Base-by-base conservation (phyloP, 1,140 invertebrate genomes). In the Aphidius ervi region DNA sequence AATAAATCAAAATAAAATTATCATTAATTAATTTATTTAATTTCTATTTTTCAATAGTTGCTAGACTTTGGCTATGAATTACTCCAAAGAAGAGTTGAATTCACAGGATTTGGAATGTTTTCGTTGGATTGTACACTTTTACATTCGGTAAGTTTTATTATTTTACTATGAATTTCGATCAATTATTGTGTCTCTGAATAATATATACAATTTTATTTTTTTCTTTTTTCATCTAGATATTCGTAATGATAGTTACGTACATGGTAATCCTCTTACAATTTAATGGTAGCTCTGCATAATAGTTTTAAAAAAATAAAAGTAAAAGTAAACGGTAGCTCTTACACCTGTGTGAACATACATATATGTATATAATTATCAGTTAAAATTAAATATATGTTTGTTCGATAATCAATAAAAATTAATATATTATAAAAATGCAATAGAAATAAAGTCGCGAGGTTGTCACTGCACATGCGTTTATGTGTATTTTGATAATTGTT, bases 221-320 rank as follows among this genome's bases (percentile, higher is more conserved):
- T 52, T 31, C 4, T 7, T 59, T 57, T 59, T 62, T 10, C 1
- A 16, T 16, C 16, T 53, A 68, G 66, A 65, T 70, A 49, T 54
- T 65, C 16, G 61, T 64, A 56, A 62, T 62, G 23, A 56, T 66
- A 31, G 57, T 65, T 40, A 66, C 65, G 0, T 69, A 67, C 52
- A 46, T 69, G 5, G 63, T 69, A 1, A 69, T 69, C 40, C 62
- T 69, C n/a, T 53, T 67, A 5, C 68, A 69, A 57, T 67, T 67
- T 56, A 31, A 31, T 31, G 23, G 23, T 31, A 31, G 23, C 23
- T 31, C 23, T 31, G 2, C 23, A 16, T 16, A 16, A 16, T 16
- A 16, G 16, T n/a, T n/a, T 16, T 16, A 16, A 16, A 16, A 16
- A 16, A 16, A 16, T 1, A 16, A 16, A 16, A 16, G 16, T 16